Conservation (phyloP, 1,140 invertebrate genomes). For the Bombus impatiens region DNA sequence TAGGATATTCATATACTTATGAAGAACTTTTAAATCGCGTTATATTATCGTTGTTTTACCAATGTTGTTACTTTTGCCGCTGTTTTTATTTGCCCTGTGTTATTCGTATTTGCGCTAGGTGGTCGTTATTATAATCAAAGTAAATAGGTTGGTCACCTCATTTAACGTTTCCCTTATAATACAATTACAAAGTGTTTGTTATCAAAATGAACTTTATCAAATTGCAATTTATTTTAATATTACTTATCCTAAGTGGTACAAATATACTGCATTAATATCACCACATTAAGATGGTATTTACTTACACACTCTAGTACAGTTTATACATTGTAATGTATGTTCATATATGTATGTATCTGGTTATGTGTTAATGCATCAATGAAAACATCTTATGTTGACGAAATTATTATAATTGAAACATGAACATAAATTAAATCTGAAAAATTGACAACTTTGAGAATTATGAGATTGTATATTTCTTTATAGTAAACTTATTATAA, state of each 20-base stretch:
- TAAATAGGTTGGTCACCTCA: slow-evolving; percentile 17
- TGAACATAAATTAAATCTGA: neutral
- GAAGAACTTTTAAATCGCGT: slow-evolving; percentile 7
- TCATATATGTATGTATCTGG: neutral
- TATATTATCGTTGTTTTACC: slow-evolving; percentile 23
- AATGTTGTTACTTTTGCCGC: slow-evolving; percentile 18
- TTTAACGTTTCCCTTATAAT: neutral
- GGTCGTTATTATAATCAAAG: slow-evolving; percentile 24
- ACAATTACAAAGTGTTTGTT: neutral
- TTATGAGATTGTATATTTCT: neutral
- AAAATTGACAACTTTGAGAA: neutral
- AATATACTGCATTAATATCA: slow-evolving; percentile 28
- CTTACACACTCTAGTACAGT: neutral
- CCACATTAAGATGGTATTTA: slow-evolving; percentile 11
- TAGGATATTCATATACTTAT: neutral
- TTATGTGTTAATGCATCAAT: neutral
- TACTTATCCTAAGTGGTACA: slow-evolving; percentile 27
- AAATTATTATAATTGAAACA: neutral
- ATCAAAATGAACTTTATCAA: neutral
- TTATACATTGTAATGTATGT: neutral
- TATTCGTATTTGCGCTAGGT: slow-evolving; percentile 24
- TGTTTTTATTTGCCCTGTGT: slow-evolving; percentile 25
- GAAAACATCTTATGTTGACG: too few species aligned
- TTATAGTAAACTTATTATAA: neutral
- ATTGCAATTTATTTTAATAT: slow-evolving; percentile 17